These are phyloP conservation scores for Tragelaphus buxtoni DNA, from an alignment of 2,113 vertebrate species.

Conservation along the genomic window DNA sequence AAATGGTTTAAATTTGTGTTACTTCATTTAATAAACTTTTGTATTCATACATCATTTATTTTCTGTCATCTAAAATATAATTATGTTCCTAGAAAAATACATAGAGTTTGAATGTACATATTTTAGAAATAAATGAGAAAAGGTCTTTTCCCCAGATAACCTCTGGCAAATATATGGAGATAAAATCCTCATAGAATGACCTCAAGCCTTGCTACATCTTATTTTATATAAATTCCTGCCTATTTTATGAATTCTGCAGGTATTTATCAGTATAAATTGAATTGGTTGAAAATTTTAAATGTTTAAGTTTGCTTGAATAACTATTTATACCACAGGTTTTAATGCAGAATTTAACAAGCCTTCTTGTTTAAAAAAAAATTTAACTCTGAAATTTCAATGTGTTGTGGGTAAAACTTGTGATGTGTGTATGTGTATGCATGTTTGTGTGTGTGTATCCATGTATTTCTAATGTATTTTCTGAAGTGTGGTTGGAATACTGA, in stretches of 20 bases:
- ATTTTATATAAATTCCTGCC: background rate
- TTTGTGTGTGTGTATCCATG: background rate
- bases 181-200: background rate
- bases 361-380: background rate
- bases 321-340: background rate
- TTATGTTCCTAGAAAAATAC: background rate
- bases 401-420: background rate
- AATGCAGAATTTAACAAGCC: background rate
- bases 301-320: background rate
- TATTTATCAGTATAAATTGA: background rate
- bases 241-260: background rate
- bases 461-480: slow-evolving; percentile 41
- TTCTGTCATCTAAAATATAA: background rate
- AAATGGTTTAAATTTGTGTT: too few relatives aligned
- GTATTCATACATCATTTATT: background rate
- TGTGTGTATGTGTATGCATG: background rate
- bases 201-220: background rate
- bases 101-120: slow-evolving; percentile 15
- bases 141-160: background rate
- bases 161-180: background rate
- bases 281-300: slow-evolving; percentile 17
- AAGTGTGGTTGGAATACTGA: slow-evolving; percentile 29
- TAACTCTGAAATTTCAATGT: background rate
- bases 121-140: slow-evolving; percentile 1
- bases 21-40: too few relatives aligned